Evolutionary conservation across 2,888 invertebrate species (phyloP), one percentile per base, ranked within the genome.

Genomic region (Eupithecia tripunctaria): DNA sequence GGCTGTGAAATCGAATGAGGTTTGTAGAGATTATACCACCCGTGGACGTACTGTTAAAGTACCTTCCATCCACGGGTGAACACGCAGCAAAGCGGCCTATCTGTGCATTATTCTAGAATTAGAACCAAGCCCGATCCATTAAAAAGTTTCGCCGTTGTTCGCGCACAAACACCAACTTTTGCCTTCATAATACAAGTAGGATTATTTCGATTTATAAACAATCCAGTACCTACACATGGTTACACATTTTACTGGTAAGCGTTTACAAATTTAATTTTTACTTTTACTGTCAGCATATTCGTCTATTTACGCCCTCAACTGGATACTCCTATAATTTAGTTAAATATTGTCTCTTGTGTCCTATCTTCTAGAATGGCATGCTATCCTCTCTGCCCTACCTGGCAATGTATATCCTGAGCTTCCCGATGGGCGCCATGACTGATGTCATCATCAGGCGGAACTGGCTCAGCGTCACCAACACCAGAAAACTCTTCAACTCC

Each of bases 301-400:
- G 56, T 10, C 8, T 4, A 51, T 51, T 51, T 21, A 21, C 18
- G 21, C 47, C 47, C 51, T 47, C n/a, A 21, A 21, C 12, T 51
- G 21, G 0, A n/a, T 18, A 60, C 60, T 29, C 8, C 6, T 29
- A 29, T 7, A 29, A 18, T 60, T 18, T 29, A 15, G 14, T 60
- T 29, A 29, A 18, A 0, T 51, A 2, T 6, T 60, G 18, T 60
- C 12, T 10, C 14, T 60, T 29, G 15, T 29, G 29, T 60, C 15
- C 1, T 27, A 8, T 7, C 27, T 64, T 65, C 25, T 87, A 96
- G 95, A 97, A 96, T 81, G 96, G 97, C 5, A 80, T 96, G 8
- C 85, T 97, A 0, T 97, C 97, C 0, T 95, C 97, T 0, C 84
- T 97, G 36, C 97, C 97, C 0, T 97, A 98, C 85, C 89, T 97